Evolutionary conservation across 1,140 invertebrate genomes (phyloP), one percentile per base, ranked within the genome.

Genomic region (Atta texana): DNA sequence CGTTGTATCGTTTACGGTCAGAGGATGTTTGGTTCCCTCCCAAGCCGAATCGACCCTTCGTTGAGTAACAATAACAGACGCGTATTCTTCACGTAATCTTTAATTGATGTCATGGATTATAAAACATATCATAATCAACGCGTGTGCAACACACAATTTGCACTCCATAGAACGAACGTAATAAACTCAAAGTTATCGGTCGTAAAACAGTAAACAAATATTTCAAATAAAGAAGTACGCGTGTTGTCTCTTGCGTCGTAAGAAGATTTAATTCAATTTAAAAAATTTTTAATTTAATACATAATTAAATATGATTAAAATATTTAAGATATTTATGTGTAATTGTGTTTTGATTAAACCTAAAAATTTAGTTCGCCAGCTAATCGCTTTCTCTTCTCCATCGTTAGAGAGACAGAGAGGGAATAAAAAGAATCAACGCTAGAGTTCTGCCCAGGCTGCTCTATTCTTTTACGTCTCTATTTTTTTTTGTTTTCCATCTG

Each of bases 51-150:
- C n/a, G 39, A 24, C 8, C 59, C 78, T 78, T 31, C 31, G 31
- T 31, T 31, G 31, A 31, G 88, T 69, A 88, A 89, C 69, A 89
- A 89, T 86, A 85, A 81, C 57, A 63, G 76, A 71, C 68, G 78
- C 80, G 68, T 28, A 75, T 64, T 49, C 64, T 64, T 49, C 64
- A 72, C 85, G 76, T 39, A 24, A 69, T 55, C 28, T 77, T 90
- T 90, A 91, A 90, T 89, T 88, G 82, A 66, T 76, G 82, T 44
- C 72, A 71, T 55, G 87, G 80, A 82, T 88, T 77, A 72, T 61
- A 55, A 49, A 86, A 68, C 49, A 18, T 55, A 53, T 53, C 14
- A 34, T 34, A 80, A 53, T 49, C 39, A 16, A 49, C 21, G 66
- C 66, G 44, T 24, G 57, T 39, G 59, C 39, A 57, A n/a, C 39